A percentile compares a stretch with the other conserved stretches of the same genome.
These are phyloP conservation scores for Lepisosteus osseus DNA, from an alignment of 2,113 vertebrate species.

Conservation along the genomic window DNA sequence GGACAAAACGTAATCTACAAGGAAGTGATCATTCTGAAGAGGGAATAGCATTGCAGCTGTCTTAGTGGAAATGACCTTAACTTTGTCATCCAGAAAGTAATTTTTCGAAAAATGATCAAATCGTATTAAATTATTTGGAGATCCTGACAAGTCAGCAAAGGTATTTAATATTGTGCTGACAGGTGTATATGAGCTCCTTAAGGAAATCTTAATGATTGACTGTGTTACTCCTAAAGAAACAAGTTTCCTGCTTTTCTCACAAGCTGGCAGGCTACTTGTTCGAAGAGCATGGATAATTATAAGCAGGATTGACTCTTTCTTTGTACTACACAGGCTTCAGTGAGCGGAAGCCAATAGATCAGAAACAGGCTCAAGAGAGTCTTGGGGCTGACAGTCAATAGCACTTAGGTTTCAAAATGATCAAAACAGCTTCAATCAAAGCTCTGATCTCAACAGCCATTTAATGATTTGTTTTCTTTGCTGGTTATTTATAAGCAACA, in stretches of 20 bases:
- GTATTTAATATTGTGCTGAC: too few relatives aligned
- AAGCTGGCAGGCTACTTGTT: neutral
- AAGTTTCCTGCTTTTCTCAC: neutral
- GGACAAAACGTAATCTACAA: too few relatives aligned
- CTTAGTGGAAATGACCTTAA: too few relatives aligned
- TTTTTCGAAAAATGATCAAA: too few relatives aligned
- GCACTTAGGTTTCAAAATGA: slow-evolving; percentile 17
- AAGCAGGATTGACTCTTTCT: neutral
- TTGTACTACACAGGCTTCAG: neutral
- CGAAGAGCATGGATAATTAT: neutral
- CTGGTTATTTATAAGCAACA: slow-evolving; percentile 4
- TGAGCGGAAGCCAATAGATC: neutral
- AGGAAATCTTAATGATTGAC: neutral
- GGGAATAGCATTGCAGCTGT: too few relatives aligned
- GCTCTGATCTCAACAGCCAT: slow-evolving; percentile 17
- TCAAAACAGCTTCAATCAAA: slow-evolving; percentile 11
- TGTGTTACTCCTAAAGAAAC: neutral
- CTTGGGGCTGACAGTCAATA: slow-evolving; percentile 9
- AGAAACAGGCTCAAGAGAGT: slow-evolving; percentile 6
- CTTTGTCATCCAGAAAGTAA: too few relatives aligned
- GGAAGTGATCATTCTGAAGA: too few relatives aligned
- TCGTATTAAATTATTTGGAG: too few relatives aligned
- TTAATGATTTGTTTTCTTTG: slow-evolving; percentile 14
- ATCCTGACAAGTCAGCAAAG: too few relatives aligned
- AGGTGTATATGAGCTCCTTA: too few relatives aligned